Conservation (phyloP, 2,797 vertebrate species). For the Phataginus tetradactyla region DNA sequence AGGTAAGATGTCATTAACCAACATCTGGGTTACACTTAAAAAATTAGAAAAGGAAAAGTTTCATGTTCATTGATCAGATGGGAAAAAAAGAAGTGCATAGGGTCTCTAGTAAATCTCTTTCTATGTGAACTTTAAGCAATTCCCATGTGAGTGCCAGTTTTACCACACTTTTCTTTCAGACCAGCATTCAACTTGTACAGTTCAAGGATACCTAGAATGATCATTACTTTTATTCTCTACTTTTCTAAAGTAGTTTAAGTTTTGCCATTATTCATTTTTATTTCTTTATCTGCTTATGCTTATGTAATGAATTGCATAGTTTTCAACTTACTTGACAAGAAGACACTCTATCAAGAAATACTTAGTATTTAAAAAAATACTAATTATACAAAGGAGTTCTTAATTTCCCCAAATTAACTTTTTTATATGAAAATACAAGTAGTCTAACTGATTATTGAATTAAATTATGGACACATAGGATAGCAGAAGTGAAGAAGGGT, state of each 20-base stretch:
- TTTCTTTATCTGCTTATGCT: not conserved
- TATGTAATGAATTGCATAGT: not conserved
- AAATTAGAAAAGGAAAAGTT: not conserved
- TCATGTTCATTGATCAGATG: not conserved
- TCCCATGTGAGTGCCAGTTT: not conserved
- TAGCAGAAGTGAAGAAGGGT: not conserved
- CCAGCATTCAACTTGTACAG: not conserved
- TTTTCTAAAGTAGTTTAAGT: not conserved
- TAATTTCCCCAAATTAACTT: not conserved
- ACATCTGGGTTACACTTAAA: not conserved
- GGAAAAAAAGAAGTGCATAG: not conserved
- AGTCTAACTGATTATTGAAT: not conserved
- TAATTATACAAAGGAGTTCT: not conserved
- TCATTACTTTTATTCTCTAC: not conserved
- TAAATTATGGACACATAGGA: not conserved
- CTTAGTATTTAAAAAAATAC: not conserved
- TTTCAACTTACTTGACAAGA: constrained; percentile 13
- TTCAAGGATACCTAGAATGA: not conserved
- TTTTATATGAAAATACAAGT: not conserved
- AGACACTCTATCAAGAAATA: not conserved
- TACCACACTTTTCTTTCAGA: not conserved
- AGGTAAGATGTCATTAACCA: not conserved
- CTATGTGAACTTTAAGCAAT: not conserved
- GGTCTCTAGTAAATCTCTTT: not conserved
- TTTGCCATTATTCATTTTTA: not conserved